Evolutionary conservation across 2,888 invertebrate genomes (phyloP).

Genomic region (Melinaea menophilus): DNA sequence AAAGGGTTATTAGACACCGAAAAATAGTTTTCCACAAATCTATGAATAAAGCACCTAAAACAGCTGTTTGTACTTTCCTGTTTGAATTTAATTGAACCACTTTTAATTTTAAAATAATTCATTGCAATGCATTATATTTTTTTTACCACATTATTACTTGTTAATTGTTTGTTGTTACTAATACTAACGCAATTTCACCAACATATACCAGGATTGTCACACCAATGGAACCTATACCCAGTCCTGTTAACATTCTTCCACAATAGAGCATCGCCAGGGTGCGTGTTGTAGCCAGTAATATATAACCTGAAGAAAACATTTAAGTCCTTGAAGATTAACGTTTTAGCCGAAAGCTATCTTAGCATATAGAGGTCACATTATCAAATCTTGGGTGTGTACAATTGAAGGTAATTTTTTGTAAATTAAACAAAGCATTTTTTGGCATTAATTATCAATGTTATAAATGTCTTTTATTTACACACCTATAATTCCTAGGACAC

Average conservation of each 20-base stretch:
- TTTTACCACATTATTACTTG: too few species aligned
- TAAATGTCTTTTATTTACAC: not conserved
- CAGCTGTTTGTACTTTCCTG: too few species aligned
- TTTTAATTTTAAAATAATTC: too few species aligned
- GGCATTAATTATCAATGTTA: not conserved
- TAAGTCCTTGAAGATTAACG: too few species aligned
- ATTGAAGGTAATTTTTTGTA: not conserved
- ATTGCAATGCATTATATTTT: too few species aligned
- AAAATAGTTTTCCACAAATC: too few species aligned
- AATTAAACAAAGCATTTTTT: not conserved
- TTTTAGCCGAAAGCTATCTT: not conserved
- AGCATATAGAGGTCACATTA: not conserved
- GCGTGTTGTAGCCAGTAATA: constrained; percentile 35
- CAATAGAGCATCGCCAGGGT: constrained; percentile 40
- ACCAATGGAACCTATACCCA: constrained; percentile 39
- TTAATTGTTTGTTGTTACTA: not conserved
- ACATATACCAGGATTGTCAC: constrained; percentile 45
- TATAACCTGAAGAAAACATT: not conserved
- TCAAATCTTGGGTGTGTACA: not conserved
- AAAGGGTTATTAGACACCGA: too few species aligned
- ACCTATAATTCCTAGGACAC: constrained; percentile 5
- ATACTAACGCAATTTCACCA: constrained; percentile 51
- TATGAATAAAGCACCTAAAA: too few species aligned
- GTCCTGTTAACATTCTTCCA: constrained; percentile 40
- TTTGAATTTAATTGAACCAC: too few species aligned